Conservation (phyloP, 2,888 invertebrate genomes). For the Dascillus cervinus region DNA sequence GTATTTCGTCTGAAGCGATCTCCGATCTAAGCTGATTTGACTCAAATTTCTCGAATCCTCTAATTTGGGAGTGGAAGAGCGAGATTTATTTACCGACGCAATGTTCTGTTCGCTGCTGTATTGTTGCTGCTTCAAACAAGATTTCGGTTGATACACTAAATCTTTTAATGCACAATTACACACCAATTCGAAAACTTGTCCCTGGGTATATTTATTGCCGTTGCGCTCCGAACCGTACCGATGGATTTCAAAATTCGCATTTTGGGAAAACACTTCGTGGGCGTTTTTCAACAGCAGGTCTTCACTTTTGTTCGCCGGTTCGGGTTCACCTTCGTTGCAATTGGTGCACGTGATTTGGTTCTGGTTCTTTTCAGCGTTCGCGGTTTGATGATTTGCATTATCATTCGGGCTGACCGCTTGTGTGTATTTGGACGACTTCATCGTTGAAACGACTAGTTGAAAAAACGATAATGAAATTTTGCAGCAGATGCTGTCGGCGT, state of each 20-base stretch:
- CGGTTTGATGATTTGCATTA: slow-evolving; percentile 37
- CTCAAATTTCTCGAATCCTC: slow-evolving; percentile 30
- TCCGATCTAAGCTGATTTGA: slow-evolving; percentile 45
- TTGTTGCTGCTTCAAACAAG: slow-evolving; percentile 23
- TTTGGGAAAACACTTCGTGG: slow-evolving; percentile 16
- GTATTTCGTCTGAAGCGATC: slow-evolving; percentile 19
- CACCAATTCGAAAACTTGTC: slow-evolving; percentile 33
- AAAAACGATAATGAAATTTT: too few relatives aligned
- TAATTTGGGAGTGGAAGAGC: slow-evolving; percentile 30
- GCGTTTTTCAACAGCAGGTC: slow-evolving; percentile 32
- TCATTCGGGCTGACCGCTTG: slow-evolving; percentile 32
- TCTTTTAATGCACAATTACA: slow-evolving; percentile 34
- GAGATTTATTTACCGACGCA: slow-evolving; percentile 17
- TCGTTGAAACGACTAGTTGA: too few relatives aligned
- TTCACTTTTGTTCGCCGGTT: slow-evolving; percentile 26
- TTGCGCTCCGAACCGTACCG: slow-evolving; percentile 28
- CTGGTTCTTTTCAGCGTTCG: slow-evolving; percentile 26
- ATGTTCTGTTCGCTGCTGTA: slow-evolving; percentile 32
- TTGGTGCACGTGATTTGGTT: slow-evolving; percentile 24
- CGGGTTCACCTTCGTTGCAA: too few relatives aligned
- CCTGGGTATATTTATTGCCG: slow-evolving; percentile 23
- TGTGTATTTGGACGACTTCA: slow-evolving; percentile 39
- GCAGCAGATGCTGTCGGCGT: too few relatives aligned
- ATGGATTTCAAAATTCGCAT: slow-evolving; percentile 25
- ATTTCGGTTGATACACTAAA: slow-evolving; percentile 25